Percentiles rank a stretch among this genome's conserved stretches.
These are phyloP conservation scores for Furcifer pardalis DNA, from an alignment of 2,797 vertebrate genomes.

Conservation along the genomic window DNA sequence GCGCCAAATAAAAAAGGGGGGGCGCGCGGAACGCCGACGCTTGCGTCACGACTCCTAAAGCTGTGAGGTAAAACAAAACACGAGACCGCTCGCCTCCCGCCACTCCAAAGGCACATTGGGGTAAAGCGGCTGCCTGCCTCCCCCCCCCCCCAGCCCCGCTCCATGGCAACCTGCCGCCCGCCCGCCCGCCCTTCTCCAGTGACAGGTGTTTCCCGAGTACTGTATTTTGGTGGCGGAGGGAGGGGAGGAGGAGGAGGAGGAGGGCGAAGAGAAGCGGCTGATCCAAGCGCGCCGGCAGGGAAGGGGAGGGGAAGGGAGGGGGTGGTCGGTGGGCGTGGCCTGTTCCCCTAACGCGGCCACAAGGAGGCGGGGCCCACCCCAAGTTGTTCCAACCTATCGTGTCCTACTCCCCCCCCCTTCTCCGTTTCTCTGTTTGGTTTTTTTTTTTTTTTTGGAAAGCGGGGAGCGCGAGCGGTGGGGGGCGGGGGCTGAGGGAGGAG, in stretches of 20 bases:
- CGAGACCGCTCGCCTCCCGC: neutral
- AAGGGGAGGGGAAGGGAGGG: too few species aligned
- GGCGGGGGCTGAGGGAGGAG: neutral
- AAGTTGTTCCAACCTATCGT: conserved; percentile 23
- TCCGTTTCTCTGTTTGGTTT: neutral
- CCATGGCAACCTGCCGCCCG: conserved; percentile 13
- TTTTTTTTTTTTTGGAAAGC: neutral
- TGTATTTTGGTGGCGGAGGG: conserved; percentile 18
- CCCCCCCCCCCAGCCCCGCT: too few species aligned
- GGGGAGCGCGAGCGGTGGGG: neutral
- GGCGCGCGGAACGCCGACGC: too few species aligned
- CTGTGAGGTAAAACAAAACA: too few species aligned
- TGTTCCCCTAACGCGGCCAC: conserved; percentile 44
- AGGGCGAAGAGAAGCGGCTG: conserved; percentile 8
- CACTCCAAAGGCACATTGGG: neutral
- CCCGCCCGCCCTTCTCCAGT: neutral
- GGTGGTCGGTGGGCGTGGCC: conserved; percentile 42
- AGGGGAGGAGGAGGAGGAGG: conserved; percentile 37
- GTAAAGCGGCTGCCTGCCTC: neutral
- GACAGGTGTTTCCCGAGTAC: conserved; percentile 21
- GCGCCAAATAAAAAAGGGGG: too few species aligned
- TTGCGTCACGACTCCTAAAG: too few species aligned
- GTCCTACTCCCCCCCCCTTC: conserved; percentile 37
- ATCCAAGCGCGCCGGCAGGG: neutral
- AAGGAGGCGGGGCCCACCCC: conserved; percentile 55